phyloP scores from a whole-genome alignment of 2,888 invertebrate species.

The Acrocera orbiculus region DNA sequence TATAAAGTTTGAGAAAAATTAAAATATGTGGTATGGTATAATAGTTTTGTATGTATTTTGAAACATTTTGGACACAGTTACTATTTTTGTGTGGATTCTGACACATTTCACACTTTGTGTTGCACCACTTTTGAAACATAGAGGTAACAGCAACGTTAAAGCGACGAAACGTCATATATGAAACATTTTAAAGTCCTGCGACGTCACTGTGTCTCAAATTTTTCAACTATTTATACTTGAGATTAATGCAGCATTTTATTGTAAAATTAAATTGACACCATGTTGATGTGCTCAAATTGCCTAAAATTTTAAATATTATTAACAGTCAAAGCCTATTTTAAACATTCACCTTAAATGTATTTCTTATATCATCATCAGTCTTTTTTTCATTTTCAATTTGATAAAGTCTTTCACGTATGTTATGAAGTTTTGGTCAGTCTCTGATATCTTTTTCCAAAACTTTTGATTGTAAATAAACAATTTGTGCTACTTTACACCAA shows the following conservation, averaged over 20 bases:
- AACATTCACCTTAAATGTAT: slow-evolving; percentile 18
- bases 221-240: too few relatives aligned
- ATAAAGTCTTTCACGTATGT: slow-evolving; percentile 24
- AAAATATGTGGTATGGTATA: too few relatives aligned
- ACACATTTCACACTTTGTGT: too few relatives aligned
- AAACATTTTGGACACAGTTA: too few relatives aligned
- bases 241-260: slow-evolving; percentile 25
- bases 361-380: slow-evolving; percentile 19
- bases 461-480: slow-evolving; percentile 64
- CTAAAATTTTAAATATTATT: slow-evolving; percentile 13
- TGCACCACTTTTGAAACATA: too few relatives aligned
- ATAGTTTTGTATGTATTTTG: too few relatives aligned
- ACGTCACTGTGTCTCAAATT: too few relatives aligned
- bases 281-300: slow-evolving; percentile 23
- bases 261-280: slow-evolving; percentile 22
- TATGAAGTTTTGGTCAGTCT: slow-evolving; percentile 22
- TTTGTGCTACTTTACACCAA: slow-evolving; percentile 81
- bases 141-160: too few relatives aligned
- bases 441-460: slow-evolving; percentile 49
- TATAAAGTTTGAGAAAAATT: too few relatives aligned
- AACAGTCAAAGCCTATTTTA: background rate
- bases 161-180: too few relatives aligned
- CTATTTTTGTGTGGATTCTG: too few relatives aligned
- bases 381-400: slow-evolving; percentile 24
- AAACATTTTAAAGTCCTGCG: too few relatives aligned